Evolutionary conservation across 2,888 invertebrate species (phyloP), one percentile per base, ranked within the genome.

Genomic region (Cantharis rufa): DNA sequence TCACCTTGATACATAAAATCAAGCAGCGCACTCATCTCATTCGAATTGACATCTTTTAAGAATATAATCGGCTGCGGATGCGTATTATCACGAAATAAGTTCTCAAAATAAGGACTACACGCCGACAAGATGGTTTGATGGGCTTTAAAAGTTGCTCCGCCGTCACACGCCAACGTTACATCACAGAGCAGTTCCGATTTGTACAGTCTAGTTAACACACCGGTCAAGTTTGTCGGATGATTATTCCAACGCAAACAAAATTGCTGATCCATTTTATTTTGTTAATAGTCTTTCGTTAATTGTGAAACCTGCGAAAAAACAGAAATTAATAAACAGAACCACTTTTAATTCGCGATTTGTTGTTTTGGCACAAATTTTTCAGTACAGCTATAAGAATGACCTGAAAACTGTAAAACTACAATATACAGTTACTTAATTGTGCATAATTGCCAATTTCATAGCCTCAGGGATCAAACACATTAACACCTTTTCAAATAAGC

Each of bases 231-330:
- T 90, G 92, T 94, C 88, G 95, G 95, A 91, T 96, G 96, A 91
- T 96, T 96, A 92, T 96, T 96, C 96, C 96, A 96, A 91, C 96
- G 94, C 89, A 96, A 93, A 91, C 96, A 96, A 91, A 96, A 96
- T 92, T 96, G 96, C 91, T 93, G 94, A 92, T 93, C 84, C 84
- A 78, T 78, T 79, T 71, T 77, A 32, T 69, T 15, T 21, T 21
- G n/a, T 48, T 48, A 48, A 48, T 48, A 48, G 48, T 78, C 64
- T 74, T 72, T 78, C 62, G 70, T 62, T 62, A 76, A 76, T 74
- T 78, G 68, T 15, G 69, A 48, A 77, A 77, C 64, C 64, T 66
- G 64, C 18, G 28, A 69, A 69, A 64, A 21, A 64, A 18, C 21
- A 21, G 18, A 64, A n/a, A 48, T 48, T 48, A 48, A 48, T 48